Base-by-base conservation (phyloP, 35 echinoderm and acorn worm species). In the Ophiothrix spiculata region DNA sequence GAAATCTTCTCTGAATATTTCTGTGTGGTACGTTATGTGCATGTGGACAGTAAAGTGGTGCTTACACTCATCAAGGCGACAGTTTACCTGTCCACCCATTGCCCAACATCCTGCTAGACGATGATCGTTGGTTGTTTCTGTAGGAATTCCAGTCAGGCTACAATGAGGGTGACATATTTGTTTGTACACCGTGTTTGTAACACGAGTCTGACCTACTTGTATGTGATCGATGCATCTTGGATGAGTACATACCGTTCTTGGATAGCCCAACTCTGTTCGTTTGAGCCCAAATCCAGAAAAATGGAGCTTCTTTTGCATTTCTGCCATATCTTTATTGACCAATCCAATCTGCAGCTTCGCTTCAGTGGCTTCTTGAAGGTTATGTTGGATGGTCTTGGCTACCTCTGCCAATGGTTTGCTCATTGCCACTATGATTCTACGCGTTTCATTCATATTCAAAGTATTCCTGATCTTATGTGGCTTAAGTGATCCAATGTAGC, bases 361-460 rank as follows among this genome's bases (percentile, higher is more conserved):
- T 80, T 80, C 36, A 3, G 12, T 10, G 78, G 11, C 36, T 35
- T 80, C 8, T 11, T 35, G 16, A 25, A 25, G 17, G 10, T 80
- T 38, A 25, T 80, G 19, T 25, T 38, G 36, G n/a, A n/a, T n/a
- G n/a, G n/a, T n/a, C n/a, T n/a, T n/a, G n/a, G n/a, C n/a, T n/a
- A n/a, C n/a, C n/a, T n/a, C n/a, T n/a, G n/a, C n/a, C n/a, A n/a
- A n/a, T n/a, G n/a, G n/a, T n/a, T n/a, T n/a, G n/a, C n/a, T 80
- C 78, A 80, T 80, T 13, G 78, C 78, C 21, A 80, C 78, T 12
- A 80, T 80, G 78, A 38, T 40, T 38, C 78, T 32, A 8, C 78
- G 78, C 4, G 78, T 14, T 36, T 80, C 78, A 80, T 80, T 80
- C n/a, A n/a, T n/a, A n/a, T n/a, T n/a, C n/a, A n/a, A n/a, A n/a